Conservation (phyloP, 2,797 vertebrate species). For the Pseudopleuronectes americanus region DNA sequence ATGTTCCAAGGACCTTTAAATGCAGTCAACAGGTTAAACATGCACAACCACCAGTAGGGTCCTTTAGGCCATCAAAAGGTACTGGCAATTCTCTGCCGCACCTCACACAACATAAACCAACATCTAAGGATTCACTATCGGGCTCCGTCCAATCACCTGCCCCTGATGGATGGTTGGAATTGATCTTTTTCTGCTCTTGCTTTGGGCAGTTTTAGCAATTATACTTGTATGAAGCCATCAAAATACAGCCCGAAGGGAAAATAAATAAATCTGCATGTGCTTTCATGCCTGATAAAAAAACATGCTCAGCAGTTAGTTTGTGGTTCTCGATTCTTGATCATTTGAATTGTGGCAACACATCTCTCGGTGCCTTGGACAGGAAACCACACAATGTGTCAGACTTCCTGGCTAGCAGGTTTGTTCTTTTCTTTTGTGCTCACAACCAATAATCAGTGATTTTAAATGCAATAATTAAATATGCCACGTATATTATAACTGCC, state of each 20-base stretch:
- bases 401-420: slow-evolving; percentile 54
- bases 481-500: neutral
- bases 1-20: slow-evolving; percentile 3
- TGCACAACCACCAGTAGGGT: slow-evolving; percentile 7
- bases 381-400: slow-evolving; percentile 54
- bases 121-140: neutral
- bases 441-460: neutral
- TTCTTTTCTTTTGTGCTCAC: neutral
- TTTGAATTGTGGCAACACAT: slow-evolving; percentile 20
- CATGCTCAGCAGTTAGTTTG: slow-evolving; percentile 35
- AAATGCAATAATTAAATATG: neutral
- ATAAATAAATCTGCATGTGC: slow-evolving; percentile 52
- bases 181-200: slow-evolving; percentile 50
- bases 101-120: slow-evolving; percentile 2
- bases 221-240: slow-evolving; percentile 39
- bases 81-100: slow-evolving; percentile 1
- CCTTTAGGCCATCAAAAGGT: slow-evolving; percentile 13
- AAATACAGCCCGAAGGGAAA: slow-evolving; percentile 53
- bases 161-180: slow-evolving; percentile 39
- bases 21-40: slow-evolving; percentile 15
- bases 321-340: slow-evolving; percentile 11
- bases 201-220: slow-evolving; percentile 60
- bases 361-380: slow-evolving; percentile 44
- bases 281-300: slow-evolving; percentile 14
- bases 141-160: slow-evolving; percentile 24